Percentiles rank a stretch among this genome's conserved stretches.
phyloP scores from a whole-genome alignment of 2,113 vertebrate species.

The Corydoras sp. region DNA sequence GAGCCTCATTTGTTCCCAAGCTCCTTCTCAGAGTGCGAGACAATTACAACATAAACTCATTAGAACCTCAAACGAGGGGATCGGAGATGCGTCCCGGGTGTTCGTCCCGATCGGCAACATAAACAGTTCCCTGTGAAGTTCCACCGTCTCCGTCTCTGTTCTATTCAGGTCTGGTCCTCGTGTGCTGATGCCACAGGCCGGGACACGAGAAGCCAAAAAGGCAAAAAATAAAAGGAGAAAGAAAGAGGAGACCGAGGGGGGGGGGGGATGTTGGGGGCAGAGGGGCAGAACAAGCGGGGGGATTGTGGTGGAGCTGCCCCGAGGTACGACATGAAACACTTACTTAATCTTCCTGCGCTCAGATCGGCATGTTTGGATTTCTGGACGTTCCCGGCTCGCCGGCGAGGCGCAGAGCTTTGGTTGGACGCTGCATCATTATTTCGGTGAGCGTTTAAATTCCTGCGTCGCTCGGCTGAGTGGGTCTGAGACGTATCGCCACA shows the following conservation, averaged over 20 bases:
- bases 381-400: slow-evolving; percentile 15
- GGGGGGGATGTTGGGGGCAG: background rate
- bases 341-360: slow-evolving; percentile 48
- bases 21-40: too few relatives aligned
- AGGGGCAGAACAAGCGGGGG: background rate
- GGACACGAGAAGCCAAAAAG: slow-evolving; percentile 14
- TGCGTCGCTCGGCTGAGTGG: background rate
- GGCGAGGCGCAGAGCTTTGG: slow-evolving; percentile 3
- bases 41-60: too few relatives aligned
- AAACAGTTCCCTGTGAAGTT: background rate
- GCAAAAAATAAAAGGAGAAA: slow-evolving; percentile 16
- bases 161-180: slow-evolving; percentile 12
- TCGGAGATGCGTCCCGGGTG: too few relatives aligned
- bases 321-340: slow-evolving; percentile 46
- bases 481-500: too few relatives aligned
- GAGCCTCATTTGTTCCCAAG: too few relatives aligned
- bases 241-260: background rate
- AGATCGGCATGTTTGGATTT: slow-evolving; percentile 47
- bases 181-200: slow-evolving; percentile 4
- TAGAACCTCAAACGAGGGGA: too few relatives aligned
- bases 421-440: slow-evolving; percentile 3
- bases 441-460: background rate
- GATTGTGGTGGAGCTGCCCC: slow-evolving; percentile 43
- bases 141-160: background rate
- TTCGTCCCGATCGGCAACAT: too few relatives aligned